Conservation (phyloP, 53 echinoderm and acorn worm species). For the Holothuria scabra region DNA sequence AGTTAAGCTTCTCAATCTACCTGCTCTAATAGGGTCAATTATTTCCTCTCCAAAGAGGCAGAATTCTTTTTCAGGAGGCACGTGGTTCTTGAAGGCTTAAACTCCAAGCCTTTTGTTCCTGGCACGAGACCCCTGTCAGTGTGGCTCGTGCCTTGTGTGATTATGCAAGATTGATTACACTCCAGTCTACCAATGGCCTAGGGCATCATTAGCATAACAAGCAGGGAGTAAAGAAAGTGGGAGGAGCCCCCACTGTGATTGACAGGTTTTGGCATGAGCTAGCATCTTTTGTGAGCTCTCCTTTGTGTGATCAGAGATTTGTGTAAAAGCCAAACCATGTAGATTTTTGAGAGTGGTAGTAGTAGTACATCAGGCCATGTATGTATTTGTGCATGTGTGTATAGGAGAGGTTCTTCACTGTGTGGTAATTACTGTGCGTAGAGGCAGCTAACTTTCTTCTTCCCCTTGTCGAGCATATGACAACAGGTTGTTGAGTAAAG, state of each 20-base stretch:
- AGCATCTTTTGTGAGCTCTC: conserved; percentile 49
- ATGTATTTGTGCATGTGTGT: too few species aligned
- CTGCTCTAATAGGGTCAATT: conserved; percentile 45
- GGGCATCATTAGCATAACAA: conserved; percentile 54
- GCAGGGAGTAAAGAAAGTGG: conserved; percentile 20
- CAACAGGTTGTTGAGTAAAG: conserved; percentile 46
- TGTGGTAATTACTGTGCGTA: conserved; percentile 26
- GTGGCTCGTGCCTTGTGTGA: conserved; percentile 44
- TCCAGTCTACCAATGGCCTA: conserved; percentile 47
- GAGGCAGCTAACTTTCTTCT: neutral
- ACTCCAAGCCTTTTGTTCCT: conserved; percentile 37
- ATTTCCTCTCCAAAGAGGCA: conserved; percentile 14
- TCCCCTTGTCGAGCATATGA: conserved; percentile 37
- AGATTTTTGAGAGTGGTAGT: conserved; percentile 1
- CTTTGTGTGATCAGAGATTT: conserved; percentile 36
- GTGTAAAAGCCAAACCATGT: conserved; percentile 6
- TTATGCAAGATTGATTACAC: conserved; percentile 52
- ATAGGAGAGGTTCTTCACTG: too few species aligned
- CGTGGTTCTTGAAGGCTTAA: conserved; percentile 35
- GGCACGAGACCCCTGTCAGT: conserved; percentile 48
- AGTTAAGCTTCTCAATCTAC: conserved; percentile 13
- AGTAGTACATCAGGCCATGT: neutral
- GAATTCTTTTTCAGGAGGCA: conserved; percentile 25
- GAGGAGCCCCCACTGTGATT: conserved; percentile 28
- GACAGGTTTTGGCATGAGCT: conserved; percentile 40